Base-by-base conservation (phyloP, 2,888 invertebrate genomes). In the Rhopalosiphum nymphaeae region DNA sequence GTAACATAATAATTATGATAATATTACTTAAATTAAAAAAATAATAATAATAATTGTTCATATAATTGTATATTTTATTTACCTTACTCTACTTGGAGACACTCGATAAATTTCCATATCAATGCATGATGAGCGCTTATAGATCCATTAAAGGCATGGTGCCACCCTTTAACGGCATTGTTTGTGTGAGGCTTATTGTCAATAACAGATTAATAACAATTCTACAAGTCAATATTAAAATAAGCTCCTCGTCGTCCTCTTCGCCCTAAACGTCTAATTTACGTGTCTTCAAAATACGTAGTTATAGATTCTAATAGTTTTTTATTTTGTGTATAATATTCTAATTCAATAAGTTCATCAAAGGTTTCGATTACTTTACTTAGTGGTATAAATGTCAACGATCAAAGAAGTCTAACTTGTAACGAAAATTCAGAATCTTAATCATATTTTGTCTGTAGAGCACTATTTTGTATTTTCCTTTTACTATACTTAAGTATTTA, bases 21-120 rank as follows among this genome's bases (percentile, higher is more conserved):
- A 57, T 57, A 57, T 57, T 57, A 57, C 26, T 57, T 57, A 57
- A 57, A 57, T 57, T 26, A 57, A 57, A 57, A 11, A 10, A 78
- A 78, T 4, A 78, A 78, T 3, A 78, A 78, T 78, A 78, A 78
- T 78, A 78, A 78, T n/a, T 78, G 36, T 78, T 36, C 36, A 78
- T 78, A 78, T 78, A 78, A 78, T n/a, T 78, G 36, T 78, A 78
- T 78, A 78, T 78, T 78, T 78, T 78, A 78, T 78, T 78, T 61
- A 61, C 61, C 61, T 53, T 61, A 26, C 61, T 61, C 29, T 26
- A 26, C 26, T 61, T 61, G 61, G 29, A 61, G 29, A 61, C 25
- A 61, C 61, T 61, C 26, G 61, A 61, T 61, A 61, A 26, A 61
- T 61, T 61, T 61, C 61, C 61, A 61, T 61, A 61, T 61, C 61